These are phyloP conservation scores for Pseudonaja textilis DNA, from an alignment of 2,113 vertebrate genomes.

Conservation along the genomic window DNA sequence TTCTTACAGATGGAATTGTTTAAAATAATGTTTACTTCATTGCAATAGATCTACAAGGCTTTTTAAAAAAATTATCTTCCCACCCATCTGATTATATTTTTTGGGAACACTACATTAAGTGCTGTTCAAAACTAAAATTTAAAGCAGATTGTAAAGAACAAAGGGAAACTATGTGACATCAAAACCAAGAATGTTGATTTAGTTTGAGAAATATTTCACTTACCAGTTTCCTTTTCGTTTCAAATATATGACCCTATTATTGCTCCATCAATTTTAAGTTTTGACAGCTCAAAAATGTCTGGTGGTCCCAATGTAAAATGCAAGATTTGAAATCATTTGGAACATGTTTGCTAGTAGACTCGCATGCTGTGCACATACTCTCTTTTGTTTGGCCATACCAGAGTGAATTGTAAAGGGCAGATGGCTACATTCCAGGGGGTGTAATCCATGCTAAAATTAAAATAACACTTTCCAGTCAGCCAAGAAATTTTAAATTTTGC, in stretches of 20 bases:
- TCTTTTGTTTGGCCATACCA: background rate
- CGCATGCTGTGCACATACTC: background rate
- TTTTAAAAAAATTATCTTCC: constrained; percentile 17
- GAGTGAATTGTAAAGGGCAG: background rate
- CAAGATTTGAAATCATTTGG: constrained; percentile 6
- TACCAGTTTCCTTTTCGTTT: constrained; percentile 3
- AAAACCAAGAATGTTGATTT: background rate
- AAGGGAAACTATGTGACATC: constrained; percentile 4
- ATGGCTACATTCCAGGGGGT: background rate
- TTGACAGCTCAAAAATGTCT: constrained; percentile 9
- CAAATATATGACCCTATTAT: constrained; percentile 3
- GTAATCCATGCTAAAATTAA: background rate
- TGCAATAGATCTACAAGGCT: background rate
- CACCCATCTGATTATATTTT: background rate
- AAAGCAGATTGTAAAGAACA: background rate
- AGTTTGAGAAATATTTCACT: background rate
- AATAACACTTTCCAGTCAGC: background rate
- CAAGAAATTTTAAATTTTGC: background rate
- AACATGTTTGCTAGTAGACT: background rate
- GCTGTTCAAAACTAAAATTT: background rate
- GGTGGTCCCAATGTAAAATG: background rate
- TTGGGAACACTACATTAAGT: background rate
- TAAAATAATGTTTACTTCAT: constrained; percentile 1
- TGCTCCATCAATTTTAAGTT: background rate
- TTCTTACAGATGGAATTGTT: background rate